These are phyloP conservation scores for Podarcis cretensis DNA, from an alignment of 2,113 vertebrate species.

Conservation along the genomic window DNA sequence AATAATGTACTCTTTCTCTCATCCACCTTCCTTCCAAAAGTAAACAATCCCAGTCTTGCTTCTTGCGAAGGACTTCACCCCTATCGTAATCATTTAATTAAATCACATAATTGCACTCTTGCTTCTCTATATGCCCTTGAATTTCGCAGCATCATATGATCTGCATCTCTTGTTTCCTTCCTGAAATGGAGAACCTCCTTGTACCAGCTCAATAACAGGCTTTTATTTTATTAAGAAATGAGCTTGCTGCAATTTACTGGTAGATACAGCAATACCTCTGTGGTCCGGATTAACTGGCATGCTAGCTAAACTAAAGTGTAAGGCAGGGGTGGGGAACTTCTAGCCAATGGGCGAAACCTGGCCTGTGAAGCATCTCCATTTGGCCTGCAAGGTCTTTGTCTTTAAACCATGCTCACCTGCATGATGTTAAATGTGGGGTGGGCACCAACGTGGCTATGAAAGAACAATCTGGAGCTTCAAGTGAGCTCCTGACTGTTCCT, in stretches of 20 bases:
- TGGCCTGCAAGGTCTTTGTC: too few relatives aligned
- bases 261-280: neutral
- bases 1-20: neutral
- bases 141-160: neutral
- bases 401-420: too few relatives aligned
- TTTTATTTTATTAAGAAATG: neutral
- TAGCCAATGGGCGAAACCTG: too few relatives aligned
- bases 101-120: conserved; percentile 26
- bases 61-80: conserved; percentile 9
- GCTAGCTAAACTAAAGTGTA: neutral
- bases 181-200: neutral
- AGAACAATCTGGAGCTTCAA: too few relatives aligned
- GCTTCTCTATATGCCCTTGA: neutral
- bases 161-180: neutral
- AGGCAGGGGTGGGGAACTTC: neutral
- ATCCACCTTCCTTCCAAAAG: neutral
- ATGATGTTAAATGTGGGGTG: too few relatives aligned
- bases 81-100: conserved; percentile 37
- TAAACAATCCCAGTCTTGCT: conserved; percentile 11
- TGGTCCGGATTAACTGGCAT: neutral
- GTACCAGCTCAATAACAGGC: neutral
- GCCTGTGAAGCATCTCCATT: too few relatives aligned
- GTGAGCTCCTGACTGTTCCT: too few relatives aligned
- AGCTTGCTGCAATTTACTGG: neutral
- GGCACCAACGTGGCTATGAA: too few relatives aligned